Evolutionary conservation across 2,113 vertebrate genomes (phyloP).

Genomic region (Bagarius yarrelli): DNA sequence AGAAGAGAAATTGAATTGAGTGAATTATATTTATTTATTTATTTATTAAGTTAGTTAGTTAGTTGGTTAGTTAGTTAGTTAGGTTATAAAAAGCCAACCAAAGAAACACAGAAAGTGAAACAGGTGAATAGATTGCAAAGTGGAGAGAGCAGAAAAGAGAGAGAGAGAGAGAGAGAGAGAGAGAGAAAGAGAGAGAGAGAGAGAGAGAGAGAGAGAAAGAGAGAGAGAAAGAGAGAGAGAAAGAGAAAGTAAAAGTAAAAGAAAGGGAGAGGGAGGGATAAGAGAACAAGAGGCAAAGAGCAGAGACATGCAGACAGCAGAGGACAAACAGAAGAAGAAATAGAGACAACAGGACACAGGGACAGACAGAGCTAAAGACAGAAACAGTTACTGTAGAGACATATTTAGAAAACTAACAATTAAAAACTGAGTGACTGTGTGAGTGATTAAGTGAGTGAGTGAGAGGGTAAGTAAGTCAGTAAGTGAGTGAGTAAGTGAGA

Average conservation of each 20-base stretch:
- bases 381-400: neutral
- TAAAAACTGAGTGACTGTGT: neutral
- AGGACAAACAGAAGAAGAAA: neutral
- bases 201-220: no score
- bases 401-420: neutral
- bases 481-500: neutral
- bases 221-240: no score
- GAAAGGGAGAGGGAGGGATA: neutral
- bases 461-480: neutral
- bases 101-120: no score
- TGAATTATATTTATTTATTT: no score
- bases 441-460: neutral
- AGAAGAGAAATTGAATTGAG: no score
- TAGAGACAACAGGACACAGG: neutral
- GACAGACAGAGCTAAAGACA: neutral
- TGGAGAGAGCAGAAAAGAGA: slow-evolving; percentile 24
- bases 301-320: neutral
- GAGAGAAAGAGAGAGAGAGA: no score
- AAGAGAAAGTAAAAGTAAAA: neutral
- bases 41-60: no score
- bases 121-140: no score
- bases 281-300: neutral
- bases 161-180: no score
- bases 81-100: no score
- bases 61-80: no score